Evolutionary conservation across 53 echinoderm and acorn worm species (phyloP), one percentile per base, ranked within the genome.

Genomic region (Antedon mediterranea): DNA sequence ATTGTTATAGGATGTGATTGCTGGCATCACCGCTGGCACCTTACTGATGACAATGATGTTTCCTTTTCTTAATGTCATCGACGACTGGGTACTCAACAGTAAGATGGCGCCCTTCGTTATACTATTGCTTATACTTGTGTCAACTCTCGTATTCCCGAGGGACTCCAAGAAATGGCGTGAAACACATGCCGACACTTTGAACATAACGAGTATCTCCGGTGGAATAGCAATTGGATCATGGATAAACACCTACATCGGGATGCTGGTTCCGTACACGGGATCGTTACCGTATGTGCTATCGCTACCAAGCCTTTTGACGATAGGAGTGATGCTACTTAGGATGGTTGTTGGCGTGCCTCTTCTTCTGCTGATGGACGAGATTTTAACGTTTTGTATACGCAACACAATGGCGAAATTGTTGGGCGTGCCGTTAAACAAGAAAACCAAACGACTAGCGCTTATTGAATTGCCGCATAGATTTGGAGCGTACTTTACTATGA

Each of bases 391-490:
- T 57, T 57, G 57, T 57, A 57, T 57, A 57, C 57, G 57, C 7
- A 57, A 57, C 57, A 23, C 14, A 18, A 57, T 57, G 57, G 57
- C 57, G 11, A 2, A 1, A 43, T 43, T 84, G 26, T 83, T 76
- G 28, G 86, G 86, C 14, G 75, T 85, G 71, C 79, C 79, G 34
- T 84, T 93, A 71, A 90, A 85, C 30, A 72, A 73, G 14, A 74
- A 79, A 31, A 88, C 88, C 0, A 90, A 88, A 32, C 85, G 79
- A 72, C 43, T 71, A 73, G 31, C 88, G 14, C 77, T 75, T 4
- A 75, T 93, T 26, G 88, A 93, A 78, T 75, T 90, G 9, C 82
- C 84, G 14, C 90, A 90, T 71, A 84, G 86, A 73, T 93, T 86
- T 73, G 33, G 57, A 57, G 57, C 57, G 9, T 57, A 57, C 57